Percentiles rank a stretch among this genome's conserved stretches.
These are phyloP conservation scores for Ceratosolen solmsi DNA, from an alignment of 1,140 invertebrate species.

Conservation along the genomic window DNA sequence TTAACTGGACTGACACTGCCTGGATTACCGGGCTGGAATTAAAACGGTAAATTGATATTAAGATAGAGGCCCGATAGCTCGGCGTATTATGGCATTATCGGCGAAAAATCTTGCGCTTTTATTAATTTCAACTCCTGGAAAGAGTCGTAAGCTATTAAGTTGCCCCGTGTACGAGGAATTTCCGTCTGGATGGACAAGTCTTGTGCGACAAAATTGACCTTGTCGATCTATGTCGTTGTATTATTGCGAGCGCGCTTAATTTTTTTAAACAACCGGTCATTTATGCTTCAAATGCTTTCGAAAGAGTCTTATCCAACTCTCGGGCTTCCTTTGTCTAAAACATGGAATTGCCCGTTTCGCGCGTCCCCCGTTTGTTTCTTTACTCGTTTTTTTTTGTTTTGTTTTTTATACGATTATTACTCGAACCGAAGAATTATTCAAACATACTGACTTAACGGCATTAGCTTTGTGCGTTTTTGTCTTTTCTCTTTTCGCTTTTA, in stretches of 20 bases:
- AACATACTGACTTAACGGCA: too few species aligned
- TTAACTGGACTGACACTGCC: neutral
- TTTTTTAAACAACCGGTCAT: neutral
- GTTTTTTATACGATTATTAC: too few species aligned
- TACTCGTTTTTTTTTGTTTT: too few species aligned
- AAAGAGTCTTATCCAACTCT: too few species aligned
- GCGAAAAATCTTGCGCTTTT: neutral
- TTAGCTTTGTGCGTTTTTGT: too few species aligned
- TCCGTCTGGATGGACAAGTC: neutral
- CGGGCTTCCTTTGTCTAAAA: too few species aligned
- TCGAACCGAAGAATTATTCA: too few species aligned
- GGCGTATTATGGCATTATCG: neutral
- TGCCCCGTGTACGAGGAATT: neutral
- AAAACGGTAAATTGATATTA: conserved; percentile 29
- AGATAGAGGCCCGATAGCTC: neutral
- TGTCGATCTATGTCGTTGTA: neutral
- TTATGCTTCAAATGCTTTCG: neutral
- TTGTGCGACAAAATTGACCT: neutral
- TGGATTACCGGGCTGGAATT: neutral
- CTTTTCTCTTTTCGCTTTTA: too few species aligned
- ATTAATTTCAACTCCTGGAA: conserved; percentile 8
- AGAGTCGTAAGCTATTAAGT: neutral
- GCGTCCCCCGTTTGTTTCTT: too few species aligned
- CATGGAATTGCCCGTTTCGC: too few species aligned
- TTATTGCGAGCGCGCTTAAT: neutral